Evolutionary conservation across 2,113 vertebrate species (phyloP).

Genomic region (Boulengeromyrus knoepffleri): DNA sequence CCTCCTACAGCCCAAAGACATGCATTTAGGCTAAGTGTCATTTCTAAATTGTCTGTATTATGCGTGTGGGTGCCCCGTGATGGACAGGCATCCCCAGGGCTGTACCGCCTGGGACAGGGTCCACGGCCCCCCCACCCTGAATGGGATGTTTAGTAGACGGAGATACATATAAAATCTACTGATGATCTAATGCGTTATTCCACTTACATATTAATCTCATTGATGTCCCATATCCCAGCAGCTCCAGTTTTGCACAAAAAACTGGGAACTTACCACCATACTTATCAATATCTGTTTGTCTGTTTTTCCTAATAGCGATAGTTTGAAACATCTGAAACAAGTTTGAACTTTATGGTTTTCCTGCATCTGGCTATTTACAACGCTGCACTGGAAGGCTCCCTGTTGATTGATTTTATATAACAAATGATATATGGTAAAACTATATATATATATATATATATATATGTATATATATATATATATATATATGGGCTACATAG

Average conservation of each 20-base stretch:
- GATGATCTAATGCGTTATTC: neutral
- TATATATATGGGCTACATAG: neutral
- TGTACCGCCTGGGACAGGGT: neutral
- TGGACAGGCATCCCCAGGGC: neutral
- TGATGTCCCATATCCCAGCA: neutral
- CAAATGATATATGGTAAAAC: neutral
- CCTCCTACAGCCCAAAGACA: neutral
- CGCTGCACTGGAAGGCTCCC: neutral
- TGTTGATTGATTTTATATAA: neutral
- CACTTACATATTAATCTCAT: neutral
- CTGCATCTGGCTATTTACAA: neutral
- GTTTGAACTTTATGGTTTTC: neutral
- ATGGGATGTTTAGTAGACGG: neutral
- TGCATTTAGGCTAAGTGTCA: neutral
- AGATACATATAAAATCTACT: neutral
- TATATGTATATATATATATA: neutral
- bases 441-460: neutral
- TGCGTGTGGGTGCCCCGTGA: neutral
- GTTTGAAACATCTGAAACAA: neutral
- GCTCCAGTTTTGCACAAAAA: neutral
- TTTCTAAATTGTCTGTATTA: neutral
- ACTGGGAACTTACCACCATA: neutral
- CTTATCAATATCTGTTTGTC: neutral
- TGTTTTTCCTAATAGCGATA: neutral
- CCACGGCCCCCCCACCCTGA: neutral